A percentile compares a stretch with the other conserved stretches of the same genome.
Conservation (phyloP, 2,888 invertebrate species). For the Zele albiditarsus region DNA sequence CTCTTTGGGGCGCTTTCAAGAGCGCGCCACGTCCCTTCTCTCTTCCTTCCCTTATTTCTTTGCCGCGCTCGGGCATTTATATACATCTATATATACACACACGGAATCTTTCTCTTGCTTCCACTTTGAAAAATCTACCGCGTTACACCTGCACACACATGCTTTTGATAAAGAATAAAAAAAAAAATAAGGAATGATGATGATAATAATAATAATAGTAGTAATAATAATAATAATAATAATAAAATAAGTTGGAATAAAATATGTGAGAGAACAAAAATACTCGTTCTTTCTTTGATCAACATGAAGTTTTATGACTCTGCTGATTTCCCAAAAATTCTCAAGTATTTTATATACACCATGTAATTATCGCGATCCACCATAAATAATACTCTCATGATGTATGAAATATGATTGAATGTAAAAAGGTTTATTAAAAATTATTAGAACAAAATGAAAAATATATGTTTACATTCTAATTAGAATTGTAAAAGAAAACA, state of each 20-base stretch:
- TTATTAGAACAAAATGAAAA: background rate
- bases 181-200: background rate
- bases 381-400: background rate
- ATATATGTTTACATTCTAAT: background rate
- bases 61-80: conserved; percentile 22
- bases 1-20: conserved; percentile 27
- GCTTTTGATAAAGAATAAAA: background rate
- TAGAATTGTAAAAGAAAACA: background rate
- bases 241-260: background rate
- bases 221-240: no score
- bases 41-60: conserved; percentile 40
- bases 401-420: background rate
- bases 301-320: conserved; percentile 34
- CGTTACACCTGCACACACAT: conserved; percentile 23
- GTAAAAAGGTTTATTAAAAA: background rate
- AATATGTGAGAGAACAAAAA: background rate
- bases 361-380: background rate
- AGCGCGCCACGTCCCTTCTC: background rate
- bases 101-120: conserved; percentile 28
- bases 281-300: background rate
- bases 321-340: conserved; percentile 41
- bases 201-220: no score
- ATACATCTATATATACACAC: conserved; percentile 41
- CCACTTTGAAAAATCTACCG: conserved; percentile 22
- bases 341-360: conserved; percentile 18